Evolutionary conservation across 2,113 vertebrate species (phyloP).

Genomic region (Athene cunicularia): DNA sequence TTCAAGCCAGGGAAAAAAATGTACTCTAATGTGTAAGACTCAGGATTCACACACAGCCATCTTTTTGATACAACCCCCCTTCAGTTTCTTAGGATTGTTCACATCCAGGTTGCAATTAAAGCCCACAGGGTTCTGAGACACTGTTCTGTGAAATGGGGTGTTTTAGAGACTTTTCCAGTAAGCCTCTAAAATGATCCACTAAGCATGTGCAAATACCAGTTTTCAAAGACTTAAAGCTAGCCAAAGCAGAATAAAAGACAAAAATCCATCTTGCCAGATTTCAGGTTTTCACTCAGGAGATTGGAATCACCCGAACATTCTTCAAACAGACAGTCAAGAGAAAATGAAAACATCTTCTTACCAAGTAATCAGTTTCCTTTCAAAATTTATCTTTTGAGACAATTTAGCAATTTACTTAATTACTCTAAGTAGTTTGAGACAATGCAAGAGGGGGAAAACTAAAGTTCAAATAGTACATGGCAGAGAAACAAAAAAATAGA

Average conservation of each 20-base stretch:
- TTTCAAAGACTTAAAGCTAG: background rate
- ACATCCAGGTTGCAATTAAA: background rate
- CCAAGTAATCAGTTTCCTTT: background rate
- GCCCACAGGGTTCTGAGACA: background rate
- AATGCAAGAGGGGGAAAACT: background rate
- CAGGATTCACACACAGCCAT: background rate
- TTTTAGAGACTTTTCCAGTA: conserved; percentile 10
- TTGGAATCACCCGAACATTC: background rate
- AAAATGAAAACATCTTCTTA: background rate
- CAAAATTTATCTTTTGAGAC: background rate
- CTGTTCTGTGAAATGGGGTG: background rate
- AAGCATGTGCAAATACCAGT: background rate
- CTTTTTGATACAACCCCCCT: background rate
- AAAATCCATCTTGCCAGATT: background rate
- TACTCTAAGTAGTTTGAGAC: background rate
- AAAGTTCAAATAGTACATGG: background rate
- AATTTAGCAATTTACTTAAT: background rate
- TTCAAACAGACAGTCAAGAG: background rate
- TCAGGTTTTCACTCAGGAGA: background rate
- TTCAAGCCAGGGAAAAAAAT: background rate
- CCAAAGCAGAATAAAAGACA: background rate
- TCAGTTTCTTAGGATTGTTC: background rate
- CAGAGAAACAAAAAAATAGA: background rate
- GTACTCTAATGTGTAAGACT: background rate
- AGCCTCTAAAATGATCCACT: background rate